Percentiles rank a stretch among this genome's conserved stretches.
phyloP scores from a whole-genome alignment of 1,140 invertebrate genomes.

The Steinernema feltiae region DNA sequence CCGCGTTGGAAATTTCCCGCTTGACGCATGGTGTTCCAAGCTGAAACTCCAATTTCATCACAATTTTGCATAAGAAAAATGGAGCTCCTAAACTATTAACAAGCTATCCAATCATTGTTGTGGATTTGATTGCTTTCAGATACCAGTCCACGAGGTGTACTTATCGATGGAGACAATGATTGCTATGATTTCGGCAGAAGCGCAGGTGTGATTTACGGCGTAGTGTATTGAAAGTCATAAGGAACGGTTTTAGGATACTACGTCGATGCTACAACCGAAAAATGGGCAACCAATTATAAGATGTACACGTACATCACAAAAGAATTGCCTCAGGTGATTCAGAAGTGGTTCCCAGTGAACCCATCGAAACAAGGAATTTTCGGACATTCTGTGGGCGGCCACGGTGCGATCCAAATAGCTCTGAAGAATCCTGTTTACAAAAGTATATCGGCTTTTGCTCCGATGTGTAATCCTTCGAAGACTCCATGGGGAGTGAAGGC shows the following conservation, averaged over 20 bases:
- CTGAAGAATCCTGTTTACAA: conserved; percentile 84
- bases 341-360: conserved; percentile 67
- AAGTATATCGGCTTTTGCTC: conserved; percentile 90
- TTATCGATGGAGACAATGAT: conserved; percentile 74
- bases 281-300: conserved; percentile 86
- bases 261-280: conserved; percentile 79
- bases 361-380: conserved; percentile 58
- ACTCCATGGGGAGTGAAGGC: conserved; percentile 78
- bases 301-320: conserved; percentile 94
- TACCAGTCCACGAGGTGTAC: conserved; percentile 75
- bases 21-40: too few relatives aligned
- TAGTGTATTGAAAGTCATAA: neutral
- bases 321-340: conserved; percentile 76
- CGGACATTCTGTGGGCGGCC: conserved; percentile 64
- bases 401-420: conserved; percentile 84
- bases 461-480: conserved; percentile 80
- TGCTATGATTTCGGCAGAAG: conserved; percentile 86
- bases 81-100: too few relatives aligned
- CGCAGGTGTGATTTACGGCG: conserved; percentile 66
- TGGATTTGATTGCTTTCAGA: too few relatives aligned
- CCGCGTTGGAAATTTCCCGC: too few relatives aligned
- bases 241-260: too few relatives aligned
- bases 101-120: too few relatives aligned
- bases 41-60: too few relatives aligned
- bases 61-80: too few relatives aligned